Evolutionary conservation across 2,797 vertebrate genomes (phyloP).

Genomic region (Pempheris klunzingeri): DNA sequence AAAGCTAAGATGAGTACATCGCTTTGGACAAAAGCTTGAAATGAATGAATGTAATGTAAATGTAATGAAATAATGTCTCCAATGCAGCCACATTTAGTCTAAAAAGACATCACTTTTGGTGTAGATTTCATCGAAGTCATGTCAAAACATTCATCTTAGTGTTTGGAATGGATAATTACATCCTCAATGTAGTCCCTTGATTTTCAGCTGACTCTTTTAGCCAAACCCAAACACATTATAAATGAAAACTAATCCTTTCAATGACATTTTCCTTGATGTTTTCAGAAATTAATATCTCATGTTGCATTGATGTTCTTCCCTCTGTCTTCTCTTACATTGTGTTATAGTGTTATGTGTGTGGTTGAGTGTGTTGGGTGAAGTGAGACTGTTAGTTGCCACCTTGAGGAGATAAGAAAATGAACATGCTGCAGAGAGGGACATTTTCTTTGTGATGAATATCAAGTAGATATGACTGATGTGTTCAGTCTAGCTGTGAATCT

Average conservation of each 20-base stretch:
- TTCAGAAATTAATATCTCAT: neutral
- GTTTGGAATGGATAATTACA: neutral
- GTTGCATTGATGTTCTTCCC: neutral
- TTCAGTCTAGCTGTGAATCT: slow-evolving; percentile 3
- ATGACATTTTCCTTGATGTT: neutral
- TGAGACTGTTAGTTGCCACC: neutral
- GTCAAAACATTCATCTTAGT: neutral
- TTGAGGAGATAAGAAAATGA: neutral
- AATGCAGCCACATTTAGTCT: neutral
- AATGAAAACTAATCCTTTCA: neutral
- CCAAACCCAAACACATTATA: neutral
- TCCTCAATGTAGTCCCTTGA: neutral
- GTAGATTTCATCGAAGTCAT: neutral
- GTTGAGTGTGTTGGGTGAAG: neutral
- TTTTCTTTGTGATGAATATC: slow-evolving; percentile 12
- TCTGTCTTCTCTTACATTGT: neutral
- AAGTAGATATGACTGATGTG: neutral
- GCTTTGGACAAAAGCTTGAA: neutral
- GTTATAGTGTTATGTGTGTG: neutral
- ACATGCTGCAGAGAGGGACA: neutral
- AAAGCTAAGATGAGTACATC: no score
- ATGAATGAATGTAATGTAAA: neutral
- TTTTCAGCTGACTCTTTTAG: neutral
- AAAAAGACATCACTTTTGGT: neutral
- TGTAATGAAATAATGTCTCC: neutral